A percentile compares a stretch with the other conserved stretches of the same genome.
phyloP scores from a whole-genome alignment of 23 tunicate genomes.

The Trididemnum nubilum region DNA sequence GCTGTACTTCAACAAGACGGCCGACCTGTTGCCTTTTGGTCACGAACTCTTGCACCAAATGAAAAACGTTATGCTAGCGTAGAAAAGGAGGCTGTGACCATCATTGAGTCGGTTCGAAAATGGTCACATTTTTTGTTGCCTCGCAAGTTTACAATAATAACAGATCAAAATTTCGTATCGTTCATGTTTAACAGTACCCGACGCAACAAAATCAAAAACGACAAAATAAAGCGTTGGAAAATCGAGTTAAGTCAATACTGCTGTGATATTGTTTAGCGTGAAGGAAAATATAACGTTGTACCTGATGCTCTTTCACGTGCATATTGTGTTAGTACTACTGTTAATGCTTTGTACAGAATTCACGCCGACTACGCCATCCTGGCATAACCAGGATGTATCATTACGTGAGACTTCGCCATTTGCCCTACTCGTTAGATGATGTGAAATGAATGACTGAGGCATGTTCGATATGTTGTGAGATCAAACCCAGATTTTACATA shows the following conservation, averaged over 20 bases:
- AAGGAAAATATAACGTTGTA: not conserved
- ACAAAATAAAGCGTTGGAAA: not conserved
- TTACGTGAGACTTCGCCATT: not conserved
- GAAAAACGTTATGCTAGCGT: not conserved
- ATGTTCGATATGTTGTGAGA: not conserved
- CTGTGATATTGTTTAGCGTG: not conserved
- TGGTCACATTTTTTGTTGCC: not conserved
- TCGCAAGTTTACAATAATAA: not conserved
- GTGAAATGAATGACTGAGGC: not conserved
- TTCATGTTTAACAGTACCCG: not conserved
- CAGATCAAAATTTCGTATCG: not conserved
- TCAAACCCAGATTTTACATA: not conserved
- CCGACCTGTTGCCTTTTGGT: not conserved
- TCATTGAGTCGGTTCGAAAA: not conserved
- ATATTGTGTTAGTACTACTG: not conserved
- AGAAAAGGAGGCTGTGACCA: not conserved
- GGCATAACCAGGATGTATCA: not conserved
- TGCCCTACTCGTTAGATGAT: not conserved
- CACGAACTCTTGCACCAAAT: not conserved
- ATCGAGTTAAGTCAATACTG: not conserved
- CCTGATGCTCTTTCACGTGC: not conserved
- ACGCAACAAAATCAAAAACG: not conserved
- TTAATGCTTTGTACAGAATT: not conserved
- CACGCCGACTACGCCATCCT: not conserved
- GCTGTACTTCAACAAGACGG: not conserved